Base-by-base conservation (phyloP, 2,113 vertebrate genomes). In the Phalacrocorax aristotelis region DNA sequence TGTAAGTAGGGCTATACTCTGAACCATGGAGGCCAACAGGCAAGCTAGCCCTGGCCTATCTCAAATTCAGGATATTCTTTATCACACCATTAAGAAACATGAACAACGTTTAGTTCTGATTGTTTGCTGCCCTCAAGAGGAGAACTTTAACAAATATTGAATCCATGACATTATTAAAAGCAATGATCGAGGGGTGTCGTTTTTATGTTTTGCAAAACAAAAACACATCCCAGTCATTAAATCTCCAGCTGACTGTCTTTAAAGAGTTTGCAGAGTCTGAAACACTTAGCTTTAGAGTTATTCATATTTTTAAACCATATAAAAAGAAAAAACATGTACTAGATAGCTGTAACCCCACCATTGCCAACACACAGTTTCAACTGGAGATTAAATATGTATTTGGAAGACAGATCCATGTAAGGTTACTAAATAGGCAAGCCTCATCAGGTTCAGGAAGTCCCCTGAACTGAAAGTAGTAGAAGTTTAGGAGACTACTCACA, bases 41-140 rank as follows among this genome's bases (percentile, higher is more conserved):
- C 29, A 88, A 70, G 18, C 16, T n/a, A 42, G 65, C 19, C 30
- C 29, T 29, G 15, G 25, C n/a, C 51, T 76, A 5, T 46, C 77
- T 69, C 61, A 84, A 74, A 72, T 80, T 23, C 64, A 70, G 23
- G 19, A 54, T 62, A 75, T 44, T 77, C 42, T 79, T 61, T 40
- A 74, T 74, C 16, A 64, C 30, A 52, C 7, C 34, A 36, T 21
- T 52, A 69, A 64, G 42, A 82, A 70, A 83, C 58, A 85, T 1
- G 6, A 91, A 29, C 3, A 6, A 62, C n/a, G 62, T 88, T 48
- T 76, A 77, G 94, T 44, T 69, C 69, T 93, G 66, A 96, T 92
- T 60, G 51, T 83, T 48, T 97, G 97, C 97, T 98, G 97, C 95
- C 96, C 96, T 93, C 97, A 92, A 96, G 96, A 97, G 97, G 95